Percentiles rank a stretch among this genome's conserved stretches.
Conservation (phyloP, 1,140 invertebrate genomes). For the Centruroides vittatus region DNA sequence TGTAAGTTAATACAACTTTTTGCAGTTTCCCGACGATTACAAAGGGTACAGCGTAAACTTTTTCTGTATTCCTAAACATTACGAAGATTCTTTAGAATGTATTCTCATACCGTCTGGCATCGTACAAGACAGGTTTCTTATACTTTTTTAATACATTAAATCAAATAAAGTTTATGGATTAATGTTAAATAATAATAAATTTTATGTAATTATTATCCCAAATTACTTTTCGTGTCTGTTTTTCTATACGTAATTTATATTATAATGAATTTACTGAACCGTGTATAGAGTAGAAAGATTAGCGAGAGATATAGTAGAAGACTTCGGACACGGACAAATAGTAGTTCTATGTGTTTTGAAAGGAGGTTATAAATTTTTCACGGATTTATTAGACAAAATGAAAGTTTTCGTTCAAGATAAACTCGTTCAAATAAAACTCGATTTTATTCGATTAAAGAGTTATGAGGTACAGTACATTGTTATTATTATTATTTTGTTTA, state of each 20-base stretch:
- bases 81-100: conserved; percentile 38
- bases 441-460: conserved; percentile 44
- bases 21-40: conserved; percentile 34
- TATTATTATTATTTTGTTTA: no score
- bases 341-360: conserved; percentile 43
- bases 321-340: conserved; percentile 34
- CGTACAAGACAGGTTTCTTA: conserved; percentile 32
- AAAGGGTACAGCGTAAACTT: conserved; percentile 33
- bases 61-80: conserved; percentile 41
- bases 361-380: conserved; percentile 47
- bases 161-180: no score
- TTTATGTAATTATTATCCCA: no score
- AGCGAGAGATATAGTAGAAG: conserved; percentile 39
- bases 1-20: neutral
- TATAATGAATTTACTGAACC: no score
- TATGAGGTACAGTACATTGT: conserved; percentile 33
- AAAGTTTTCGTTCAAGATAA: conserved; percentile 30
- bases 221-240: no score
- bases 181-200: no score
- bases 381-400: conserved; percentile 40
- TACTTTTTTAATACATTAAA: no score
- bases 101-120: conserved; percentile 41
- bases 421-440: conserved; percentile 36
- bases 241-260: no score
- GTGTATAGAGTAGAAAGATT: conserved; percentile 32